A percentile compares a stretch with the other conserved stretches of the same genome.
phyloP scores from a whole-genome alignment of 2,113 vertebrate species.

The Oenanthe oenanthe region DNA sequence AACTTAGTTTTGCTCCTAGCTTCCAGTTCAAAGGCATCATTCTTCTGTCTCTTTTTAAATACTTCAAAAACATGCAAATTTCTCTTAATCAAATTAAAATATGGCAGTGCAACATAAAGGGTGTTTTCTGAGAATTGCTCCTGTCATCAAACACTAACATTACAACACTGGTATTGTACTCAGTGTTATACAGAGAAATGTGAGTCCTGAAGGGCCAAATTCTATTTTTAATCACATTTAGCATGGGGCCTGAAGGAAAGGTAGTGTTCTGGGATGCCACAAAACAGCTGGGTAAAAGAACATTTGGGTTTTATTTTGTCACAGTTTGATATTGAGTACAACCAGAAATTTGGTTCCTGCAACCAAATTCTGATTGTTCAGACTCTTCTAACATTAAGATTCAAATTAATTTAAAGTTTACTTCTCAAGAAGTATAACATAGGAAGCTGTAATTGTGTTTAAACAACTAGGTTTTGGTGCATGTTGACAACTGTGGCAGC shows the following conservation, averaged over 20 bases:
- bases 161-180: neutral
- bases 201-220: neutral
- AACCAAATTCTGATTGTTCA: neutral
- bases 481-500: rapidly evolving
- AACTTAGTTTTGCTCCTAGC: slow-evolving; percentile 22
- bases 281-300: neutral
- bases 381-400: neutral
- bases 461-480: neutral
- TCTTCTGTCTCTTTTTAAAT: slow-evolving; percentile 24
- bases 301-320: neutral
- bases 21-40: slow-evolving; percentile 42
- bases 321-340: neutral
- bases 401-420: neutral
- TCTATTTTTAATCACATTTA: neutral
- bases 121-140: neutral
- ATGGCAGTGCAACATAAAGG: neutral
- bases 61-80: slow-evolving; percentile 10
- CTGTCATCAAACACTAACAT: slow-evolving; percentile 16
- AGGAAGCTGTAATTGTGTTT: neutral
- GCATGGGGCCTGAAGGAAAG: neutral
- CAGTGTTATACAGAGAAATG: neutral
- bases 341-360: neutral
- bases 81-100: slow-evolving; percentile 39
- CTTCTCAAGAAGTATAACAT: neutral
- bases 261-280: neutral